Evolutionary conservation across 2,797 vertebrate species (phyloP), one percentile per base, ranked within the genome.

Genomic region (Siniperca obscura): DNA sequence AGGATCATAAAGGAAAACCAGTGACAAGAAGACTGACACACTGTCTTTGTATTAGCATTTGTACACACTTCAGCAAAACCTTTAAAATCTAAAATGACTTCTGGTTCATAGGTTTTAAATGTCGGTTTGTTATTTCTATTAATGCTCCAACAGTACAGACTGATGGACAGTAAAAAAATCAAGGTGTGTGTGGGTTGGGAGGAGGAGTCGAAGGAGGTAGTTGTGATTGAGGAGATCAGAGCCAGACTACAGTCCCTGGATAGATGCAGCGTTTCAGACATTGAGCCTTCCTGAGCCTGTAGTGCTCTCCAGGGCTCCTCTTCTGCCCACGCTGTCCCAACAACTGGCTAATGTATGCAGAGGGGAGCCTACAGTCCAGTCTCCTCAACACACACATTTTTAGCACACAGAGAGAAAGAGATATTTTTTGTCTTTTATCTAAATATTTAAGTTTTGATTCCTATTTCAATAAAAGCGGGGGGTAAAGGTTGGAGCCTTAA

Each of bases 221-320:
- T 38, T 80, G 61, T 80, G 87, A 87, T 48, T 36, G 85, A 91
- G 76, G 76, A 70, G 74, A 76, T 85, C 81, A 84, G 70, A 71
- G 73, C 75, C 36, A 77, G 87, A 85, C 84, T 44, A 17, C 59
- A 87, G 70, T 88, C 86, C 78, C 88, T 46, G 70, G 83, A 46
- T 66, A 78, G 62, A 84, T 61, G 70, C 78, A 71, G 64, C 34
- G 72, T 67, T 88, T 90, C 86, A 93, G 91, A 92, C 87, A 77
- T 7, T 59, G 88, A 80, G 78, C 82, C 85, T 87, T 80, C 74
- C 66, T 0, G 76, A 85, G 86, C 86, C 86, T 82, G 70, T 19
- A 85, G 87, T 76, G 82, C 87, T 83, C 87, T 91, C 87, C 76
- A 81, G 89, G 87, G 86, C 87, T 86, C 84, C 57, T 82, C 70